These are phyloP conservation scores for Muntiacus reevesi DNA, from an alignment of 2,113 vertebrate genomes.

Conservation along the genomic window DNA sequence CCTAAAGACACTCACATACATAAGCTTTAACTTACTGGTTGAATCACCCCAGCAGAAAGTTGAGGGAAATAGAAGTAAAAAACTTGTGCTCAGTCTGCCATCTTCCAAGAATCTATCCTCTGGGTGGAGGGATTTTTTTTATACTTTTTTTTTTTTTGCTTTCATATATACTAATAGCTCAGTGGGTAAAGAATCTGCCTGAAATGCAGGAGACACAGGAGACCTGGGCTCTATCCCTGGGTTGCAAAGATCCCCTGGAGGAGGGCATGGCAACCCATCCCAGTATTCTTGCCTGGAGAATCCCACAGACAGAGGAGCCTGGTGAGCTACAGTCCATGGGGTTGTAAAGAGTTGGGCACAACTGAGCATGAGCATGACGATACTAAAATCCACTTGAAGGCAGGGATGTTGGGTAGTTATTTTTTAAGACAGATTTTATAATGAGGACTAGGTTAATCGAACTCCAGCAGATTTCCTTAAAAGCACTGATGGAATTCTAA, in stretches of 20 bases:
- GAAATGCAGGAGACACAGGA: not conserved
- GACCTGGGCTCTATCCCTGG: not conserved
- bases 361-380: not conserved
- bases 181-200: not conserved
- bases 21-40: not conserved
- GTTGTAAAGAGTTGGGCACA: not conserved
- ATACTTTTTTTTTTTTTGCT: not conserved
- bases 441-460: not conserved
- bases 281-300: not conserved
- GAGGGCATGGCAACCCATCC: not conserved
- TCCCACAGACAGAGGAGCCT: not conserved
- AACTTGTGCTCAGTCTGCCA: not conserved
- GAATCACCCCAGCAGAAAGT: not conserved
- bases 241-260: not conserved
- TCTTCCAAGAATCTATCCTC: not conserved
- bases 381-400: not conserved
- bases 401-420: not conserved
- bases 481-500: not conserved
- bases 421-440: not conserved
- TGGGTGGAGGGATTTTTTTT: not conserved
- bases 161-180: not conserved
- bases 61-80: not conserved
- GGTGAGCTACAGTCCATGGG: not conserved
- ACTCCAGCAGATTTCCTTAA: not conserved
- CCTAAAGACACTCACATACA: not conserved